Conservation (phyloP, 2,113 vertebrate genomes). For the Agelaius tricolor region DNA sequence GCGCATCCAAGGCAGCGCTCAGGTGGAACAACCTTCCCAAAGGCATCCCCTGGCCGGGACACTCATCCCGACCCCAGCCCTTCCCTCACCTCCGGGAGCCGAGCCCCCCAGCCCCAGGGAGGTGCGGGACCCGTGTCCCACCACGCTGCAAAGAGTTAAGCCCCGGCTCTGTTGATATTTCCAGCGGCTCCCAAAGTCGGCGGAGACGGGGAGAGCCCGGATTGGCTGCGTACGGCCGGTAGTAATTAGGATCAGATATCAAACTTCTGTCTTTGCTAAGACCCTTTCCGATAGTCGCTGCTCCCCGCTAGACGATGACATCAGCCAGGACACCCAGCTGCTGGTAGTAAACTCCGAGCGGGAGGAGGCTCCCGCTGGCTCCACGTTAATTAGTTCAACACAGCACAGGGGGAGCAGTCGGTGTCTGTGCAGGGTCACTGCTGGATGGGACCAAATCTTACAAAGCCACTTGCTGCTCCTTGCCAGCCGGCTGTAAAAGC, state of each 20-base stretch:
- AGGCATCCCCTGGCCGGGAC: accelerated
- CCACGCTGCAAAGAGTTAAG: constrained; percentile 70
- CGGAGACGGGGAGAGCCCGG: constrained; percentile 47
- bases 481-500: constrained; percentile 42
- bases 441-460: constrained; percentile 84
- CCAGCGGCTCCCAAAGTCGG: constrained; percentile 21
- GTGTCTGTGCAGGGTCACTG: constrained; percentile 79
- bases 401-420: constrained; percentile 78
- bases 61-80: not conserved
- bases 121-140: not conserved
- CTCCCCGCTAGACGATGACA: constrained; percentile 77
- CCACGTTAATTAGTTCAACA: constrained; percentile 77
- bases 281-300: constrained; percentile 71
- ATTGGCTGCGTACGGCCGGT: constrained; percentile 79
- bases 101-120: accelerated
- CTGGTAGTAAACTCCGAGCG: constrained; percentile 64
- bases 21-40: accelerated
- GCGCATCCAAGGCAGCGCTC: not conserved
- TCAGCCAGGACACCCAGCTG: constrained; percentile 78
- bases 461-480: constrained; percentile 62
- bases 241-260: constrained; percentile 82
- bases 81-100: accelerated
- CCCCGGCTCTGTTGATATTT: constrained; percentile 23
- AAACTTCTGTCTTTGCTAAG: constrained; percentile 77
- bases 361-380: constrained; percentile 81